A percentile compares a stretch with the other conserved stretches of the same genome.
These are phyloP conservation scores for Lampropteryx suffumata DNA, from an alignment of 2,888 invertebrate species.

Conservation along the genomic window DNA sequence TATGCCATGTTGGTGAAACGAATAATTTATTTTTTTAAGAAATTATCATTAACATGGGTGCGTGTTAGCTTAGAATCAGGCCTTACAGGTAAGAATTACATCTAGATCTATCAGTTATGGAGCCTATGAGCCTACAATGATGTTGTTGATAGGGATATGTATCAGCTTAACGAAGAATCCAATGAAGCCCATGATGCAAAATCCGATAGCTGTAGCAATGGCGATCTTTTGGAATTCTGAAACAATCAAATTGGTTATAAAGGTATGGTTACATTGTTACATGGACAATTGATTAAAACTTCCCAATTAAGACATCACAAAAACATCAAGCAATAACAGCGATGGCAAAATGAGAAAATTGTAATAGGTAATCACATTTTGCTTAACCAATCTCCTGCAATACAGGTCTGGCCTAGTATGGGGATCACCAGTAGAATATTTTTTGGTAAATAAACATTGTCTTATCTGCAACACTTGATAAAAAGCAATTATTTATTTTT, in stretches of 20 bases:
- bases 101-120: slow-evolving; percentile 46
- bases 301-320: no score
- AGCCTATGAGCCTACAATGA: slow-evolving; percentile 92
- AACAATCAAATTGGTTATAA: slow-evolving; percentile 42
- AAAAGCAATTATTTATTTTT: no score
- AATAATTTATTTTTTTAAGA: slow-evolving; percentile 72
- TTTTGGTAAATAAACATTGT: no score
- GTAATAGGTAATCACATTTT: no score
- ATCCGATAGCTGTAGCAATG: slow-evolving; percentile 99
- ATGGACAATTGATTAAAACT: no score
- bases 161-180: slow-evolving; percentile 99
- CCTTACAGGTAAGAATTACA: slow-evolving; percentile 65
- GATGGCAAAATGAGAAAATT: no score
- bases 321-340: no score
- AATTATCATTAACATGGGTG: slow-evolving; percentile 52
- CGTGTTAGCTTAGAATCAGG: slow-evolving; percentile 60
- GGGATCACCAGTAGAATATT: no score
- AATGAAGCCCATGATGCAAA: slow-evolving; percentile 99
- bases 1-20: slow-evolving; percentile 40
- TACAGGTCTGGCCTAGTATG: no score
- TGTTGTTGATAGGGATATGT: slow-evolving; percentile 99
- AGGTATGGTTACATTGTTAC: no score
- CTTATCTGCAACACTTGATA: no score
- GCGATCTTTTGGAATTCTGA: slow-evolving; percentile 99
- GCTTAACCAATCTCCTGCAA: no score